phyloP scores from a whole-genome alignment of 2,797 vertebrate genomes.

The Macroramphosus scolopax region DNA sequence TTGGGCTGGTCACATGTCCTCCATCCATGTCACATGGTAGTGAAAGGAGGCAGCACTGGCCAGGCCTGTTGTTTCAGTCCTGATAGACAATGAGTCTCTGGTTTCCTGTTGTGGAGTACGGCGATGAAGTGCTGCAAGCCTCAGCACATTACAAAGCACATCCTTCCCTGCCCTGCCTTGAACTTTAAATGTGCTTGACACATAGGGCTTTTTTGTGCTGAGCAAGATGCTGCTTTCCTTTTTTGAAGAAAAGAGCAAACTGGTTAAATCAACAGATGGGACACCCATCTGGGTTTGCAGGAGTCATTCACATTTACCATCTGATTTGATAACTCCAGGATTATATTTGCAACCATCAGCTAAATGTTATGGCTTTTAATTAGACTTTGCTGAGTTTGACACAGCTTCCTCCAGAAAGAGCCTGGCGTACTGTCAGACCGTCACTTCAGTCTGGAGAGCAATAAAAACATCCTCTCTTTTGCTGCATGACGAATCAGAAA shows the following conservation, averaged over 20 bases:
- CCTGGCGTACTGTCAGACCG: neutral
- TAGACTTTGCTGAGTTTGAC: constrained; percentile 6
- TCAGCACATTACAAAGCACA: constrained; percentile 78
- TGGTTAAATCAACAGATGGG: constrained; percentile 56
- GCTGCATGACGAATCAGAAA: too few species aligned
- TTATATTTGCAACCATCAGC: neutral
- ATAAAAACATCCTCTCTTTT: neutral
- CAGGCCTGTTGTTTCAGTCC: constrained; percentile 75
- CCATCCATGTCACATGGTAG: constrained; percentile 57
- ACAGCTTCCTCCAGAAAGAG: neutral
- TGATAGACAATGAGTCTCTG: constrained; percentile 71
- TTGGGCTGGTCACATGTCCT: constrained; percentile 68
- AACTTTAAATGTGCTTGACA: constrained; percentile 52
- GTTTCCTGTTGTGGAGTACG: constrained; percentile 79
- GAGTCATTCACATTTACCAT: constrained; percentile 12
- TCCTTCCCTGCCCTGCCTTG: constrained; percentile 74
- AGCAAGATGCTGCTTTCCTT: constrained; percentile 66
- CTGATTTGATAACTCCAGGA: constrained; percentile 8
- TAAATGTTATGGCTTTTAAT: constrained; percentile 4
- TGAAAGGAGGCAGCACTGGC: constrained; percentile 55
- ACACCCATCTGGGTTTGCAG: constrained; percentile 10
- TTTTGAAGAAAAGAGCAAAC: constrained; percentile 48
- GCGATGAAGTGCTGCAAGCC: constrained; percentile 68
- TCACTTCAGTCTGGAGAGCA: neutral
- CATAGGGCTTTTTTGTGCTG: constrained; percentile 67